These are phyloP conservation scores for Sphinx pinastri DNA, from an alignment of 2,888 invertebrate species.

Conservation along the genomic window DNA sequence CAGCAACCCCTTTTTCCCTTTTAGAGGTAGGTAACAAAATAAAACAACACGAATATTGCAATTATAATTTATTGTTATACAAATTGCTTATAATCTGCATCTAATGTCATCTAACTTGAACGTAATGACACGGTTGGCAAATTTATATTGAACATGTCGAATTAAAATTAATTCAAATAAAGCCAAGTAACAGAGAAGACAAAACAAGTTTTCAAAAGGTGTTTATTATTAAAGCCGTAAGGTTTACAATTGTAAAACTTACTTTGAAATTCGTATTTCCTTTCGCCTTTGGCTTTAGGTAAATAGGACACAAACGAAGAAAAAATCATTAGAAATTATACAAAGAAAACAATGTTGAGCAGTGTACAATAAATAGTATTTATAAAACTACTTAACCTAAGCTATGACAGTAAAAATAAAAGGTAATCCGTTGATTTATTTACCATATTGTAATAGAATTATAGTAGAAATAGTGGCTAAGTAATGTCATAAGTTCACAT, in stretches of 20 bases:
- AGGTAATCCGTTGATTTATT: slow-evolving; percentile 12
- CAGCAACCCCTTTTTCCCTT: no score
- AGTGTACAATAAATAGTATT: slow-evolving; percentile 63
- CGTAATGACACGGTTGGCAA: slow-evolving; percentile 37
- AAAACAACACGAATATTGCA: slow-evolving; percentile 41
- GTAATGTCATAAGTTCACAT: slow-evolving; percentile 16
- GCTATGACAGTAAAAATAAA: slow-evolving; percentile 5
- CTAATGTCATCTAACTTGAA: slow-evolving; percentile 52
- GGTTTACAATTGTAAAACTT: background rate
- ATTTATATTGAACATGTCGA: slow-evolving; percentile 19
- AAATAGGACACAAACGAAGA: slow-evolving; percentile 18
- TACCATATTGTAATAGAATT: background rate
- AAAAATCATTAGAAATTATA: slow-evolving; percentile 14
- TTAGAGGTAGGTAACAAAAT: slow-evolving; percentile 22
- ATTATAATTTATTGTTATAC: slow-evolving; percentile 66
- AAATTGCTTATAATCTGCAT: slow-evolving; percentile 62
- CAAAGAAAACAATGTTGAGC: slow-evolving; percentile 59
- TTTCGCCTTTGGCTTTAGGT: background rate
- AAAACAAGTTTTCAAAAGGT: slow-evolving; percentile 6
- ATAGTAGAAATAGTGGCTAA: slow-evolving; percentile 9
- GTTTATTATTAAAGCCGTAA: background rate
- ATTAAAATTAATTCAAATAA: slow-evolving; percentile 4
- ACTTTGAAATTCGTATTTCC: background rate
- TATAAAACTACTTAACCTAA: slow-evolving; percentile 64
- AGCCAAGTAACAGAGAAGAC: slow-evolving; percentile 12